A percentile compares a stretch with the other conserved stretches of the same genome.
These are phyloP conservation scores for Antennarius maculatus DNA, from an alignment of 2,797 vertebrate species.

Conservation along the genomic window DNA sequence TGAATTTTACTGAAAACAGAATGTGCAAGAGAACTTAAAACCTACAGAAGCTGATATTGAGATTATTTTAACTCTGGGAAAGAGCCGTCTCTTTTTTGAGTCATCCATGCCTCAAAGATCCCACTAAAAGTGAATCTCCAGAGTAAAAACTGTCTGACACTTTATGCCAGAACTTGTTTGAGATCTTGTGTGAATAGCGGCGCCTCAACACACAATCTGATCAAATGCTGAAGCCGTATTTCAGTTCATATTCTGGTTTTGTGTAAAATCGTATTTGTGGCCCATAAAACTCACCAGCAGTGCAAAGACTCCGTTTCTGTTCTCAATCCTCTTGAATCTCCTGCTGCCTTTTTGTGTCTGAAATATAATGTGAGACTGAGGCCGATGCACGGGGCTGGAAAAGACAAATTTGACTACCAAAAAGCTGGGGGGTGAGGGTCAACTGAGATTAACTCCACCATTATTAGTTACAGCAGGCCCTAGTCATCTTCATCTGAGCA, in stretches of 20 bases:
- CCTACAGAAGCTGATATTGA: background rate
- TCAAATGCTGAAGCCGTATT: conserved; percentile 18
- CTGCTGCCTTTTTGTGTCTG: conserved; percentile 91
- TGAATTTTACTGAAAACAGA: conserved; percentile 25
- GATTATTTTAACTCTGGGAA: background rate
- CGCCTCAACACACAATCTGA: background rate
- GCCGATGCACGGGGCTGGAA: conserved; percentile 62
- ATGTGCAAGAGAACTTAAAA: conserved; percentile 14
- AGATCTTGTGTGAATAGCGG: no score
- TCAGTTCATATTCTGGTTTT: conserved; percentile 23
- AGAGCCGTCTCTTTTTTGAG: background rate
- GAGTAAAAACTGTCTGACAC: no score
- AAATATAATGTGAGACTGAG: conserved; percentile 83
- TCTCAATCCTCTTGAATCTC: conserved; percentile 91
- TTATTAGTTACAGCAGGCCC: conserved; percentile 14
- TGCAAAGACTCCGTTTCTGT: conserved; percentile 90
- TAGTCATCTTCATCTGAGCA: conserved; percentile 18
- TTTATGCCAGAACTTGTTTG: no score
- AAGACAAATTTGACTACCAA: conserved; percentile 36
- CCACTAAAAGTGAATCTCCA: background rate
- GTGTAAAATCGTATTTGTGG: conserved; percentile 31
- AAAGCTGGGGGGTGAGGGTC: conserved; percentile 17
- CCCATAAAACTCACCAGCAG: conserved; percentile 83
- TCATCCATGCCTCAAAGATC: background rate
- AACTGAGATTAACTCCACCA: conserved; percentile 31